Base-by-base conservation (phyloP, 2,888 invertebrate genomes). In the Tetragonisca angustula region DNA sequence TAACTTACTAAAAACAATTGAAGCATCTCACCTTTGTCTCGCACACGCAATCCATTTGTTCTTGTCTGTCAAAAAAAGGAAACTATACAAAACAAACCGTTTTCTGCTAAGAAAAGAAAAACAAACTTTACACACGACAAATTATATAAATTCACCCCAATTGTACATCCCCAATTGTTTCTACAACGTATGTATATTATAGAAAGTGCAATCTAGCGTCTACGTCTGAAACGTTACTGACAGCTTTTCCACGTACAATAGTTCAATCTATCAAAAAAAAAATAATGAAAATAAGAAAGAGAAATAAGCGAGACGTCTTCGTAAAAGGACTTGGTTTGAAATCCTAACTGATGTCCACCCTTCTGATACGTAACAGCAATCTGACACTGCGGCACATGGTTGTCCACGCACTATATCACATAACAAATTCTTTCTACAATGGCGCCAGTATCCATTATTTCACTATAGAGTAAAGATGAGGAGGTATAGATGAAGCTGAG, bases 401-500 rank as follows among this genome's bases (percentile, higher is more conserved):
- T 85, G 85, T 50, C 84, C 79, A 76, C 83, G 81, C 81, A 88
- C 88, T 91, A 87, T 92, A 92, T 91, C 91, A 78, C 86, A 81
- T 91, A 89, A 90, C 89, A 80, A 83, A 70, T 85, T 85, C 84
- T 86, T 87, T 62, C 76, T 50, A 85, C 91, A 91, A 81, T 90
- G 89, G 90, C 91, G 91, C 85, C 67, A 75, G 70, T 68, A 67
- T 24, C 43, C 19, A 49, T 32, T 56, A 71, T 67, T 71, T 71
- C 32, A 19, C n/a, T 15, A 36, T 15, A 3, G 13, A 27, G 5
- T 17, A 11, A 13, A 27, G 27, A 27, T 27, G 27, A 27, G 27
- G 27, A 32, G 4, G 4, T 24, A 17, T n/a, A 24, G 5, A 36
- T 15, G 9, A 61, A 0, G 27, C 32, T 56, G 27, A 24, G 4